These are phyloP conservation scores for Agriopis aurantiaria DNA, from an alignment of 2,888 invertebrate genomes.

Conservation along the genomic window DNA sequence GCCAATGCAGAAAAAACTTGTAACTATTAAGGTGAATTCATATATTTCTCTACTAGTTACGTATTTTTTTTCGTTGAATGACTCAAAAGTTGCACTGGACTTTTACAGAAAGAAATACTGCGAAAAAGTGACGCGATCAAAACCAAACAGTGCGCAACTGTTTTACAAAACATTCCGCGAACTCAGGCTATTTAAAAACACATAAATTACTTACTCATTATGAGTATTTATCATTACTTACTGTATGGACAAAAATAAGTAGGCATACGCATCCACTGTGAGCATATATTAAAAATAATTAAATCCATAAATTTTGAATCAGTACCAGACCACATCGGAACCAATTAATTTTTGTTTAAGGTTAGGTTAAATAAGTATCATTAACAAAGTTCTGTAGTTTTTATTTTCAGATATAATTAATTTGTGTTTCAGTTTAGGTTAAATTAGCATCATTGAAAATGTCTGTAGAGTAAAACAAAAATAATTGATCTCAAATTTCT, in stretches of 20 bases:
- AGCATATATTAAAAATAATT: background rate
- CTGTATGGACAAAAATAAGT: background rate
- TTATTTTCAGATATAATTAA: no score
- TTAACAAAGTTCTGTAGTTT: no score
- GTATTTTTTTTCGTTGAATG: background rate
- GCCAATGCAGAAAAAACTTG: no score
- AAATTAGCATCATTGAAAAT: no score
- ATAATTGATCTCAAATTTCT: no score
- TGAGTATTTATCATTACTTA: background rate
- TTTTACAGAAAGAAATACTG: background rate
- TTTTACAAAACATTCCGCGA: constrained; percentile 2
- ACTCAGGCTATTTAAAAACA: background rate
- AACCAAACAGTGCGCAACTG: background rate
- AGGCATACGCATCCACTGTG: background rate
- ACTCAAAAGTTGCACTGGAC: background rate
- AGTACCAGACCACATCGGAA: no score
- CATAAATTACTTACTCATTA: constrained; percentile 1
- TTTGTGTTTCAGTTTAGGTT: no score
- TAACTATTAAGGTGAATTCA: no score
- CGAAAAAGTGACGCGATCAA: background rate
- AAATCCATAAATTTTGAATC: background rate
- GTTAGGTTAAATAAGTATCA: no score
- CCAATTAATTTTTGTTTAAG: no score
- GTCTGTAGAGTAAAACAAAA: no score
- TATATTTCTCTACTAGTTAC: no score